Percentiles rank a stretch among this genome's conserved stretches.
phyloP scores from a whole-genome alignment of 1,140 invertebrate species.

The Oedothorax gibbosus region DNA sequence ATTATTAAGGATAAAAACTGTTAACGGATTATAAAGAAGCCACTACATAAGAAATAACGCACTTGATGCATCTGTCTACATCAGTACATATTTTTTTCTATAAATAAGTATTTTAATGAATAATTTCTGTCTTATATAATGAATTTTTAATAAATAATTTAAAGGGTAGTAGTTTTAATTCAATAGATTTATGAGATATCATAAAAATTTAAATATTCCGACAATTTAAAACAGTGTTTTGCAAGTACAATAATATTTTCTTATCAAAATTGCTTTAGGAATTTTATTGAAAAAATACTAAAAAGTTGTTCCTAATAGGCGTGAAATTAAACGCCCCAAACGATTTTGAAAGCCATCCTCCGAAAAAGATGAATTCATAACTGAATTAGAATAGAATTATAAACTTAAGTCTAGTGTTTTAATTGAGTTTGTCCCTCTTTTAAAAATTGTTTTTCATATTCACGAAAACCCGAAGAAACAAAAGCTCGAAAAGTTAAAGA shows the following conservation, averaged over 20 bases:
- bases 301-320: background rate
- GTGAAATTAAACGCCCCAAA: constrained; percentile 40
- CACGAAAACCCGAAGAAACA: background rate
- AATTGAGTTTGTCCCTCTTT: constrained; percentile 36
- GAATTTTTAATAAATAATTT: too few relatives aligned
- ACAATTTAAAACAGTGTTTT: too few relatives aligned
- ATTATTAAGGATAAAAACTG: too few relatives aligned
- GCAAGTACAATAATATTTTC: background rate
- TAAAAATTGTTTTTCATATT: constrained; percentile 30
- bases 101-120: too few relatives aligned
- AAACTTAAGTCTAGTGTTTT: constrained; percentile 12
- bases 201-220: too few relatives aligned
- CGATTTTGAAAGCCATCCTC: constrained; percentile 25
- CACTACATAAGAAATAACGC: too few relatives aligned
- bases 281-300: background rate
- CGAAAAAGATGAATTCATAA: constrained; percentile 4
- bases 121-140: too few relatives aligned
- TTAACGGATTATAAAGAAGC: too few relatives aligned
- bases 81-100: too few relatives aligned
- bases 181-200: too few relatives aligned
- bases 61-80: too few relatives aligned
- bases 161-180: too few relatives aligned
- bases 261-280: background rate
- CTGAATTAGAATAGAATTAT: constrained; percentile 45
- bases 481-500: background rate